These are phyloP conservation scores for Tetramorium parvispinum DNA, from an alignment of 1,140 invertebrate genomes.

Conservation along the genomic window DNA sequence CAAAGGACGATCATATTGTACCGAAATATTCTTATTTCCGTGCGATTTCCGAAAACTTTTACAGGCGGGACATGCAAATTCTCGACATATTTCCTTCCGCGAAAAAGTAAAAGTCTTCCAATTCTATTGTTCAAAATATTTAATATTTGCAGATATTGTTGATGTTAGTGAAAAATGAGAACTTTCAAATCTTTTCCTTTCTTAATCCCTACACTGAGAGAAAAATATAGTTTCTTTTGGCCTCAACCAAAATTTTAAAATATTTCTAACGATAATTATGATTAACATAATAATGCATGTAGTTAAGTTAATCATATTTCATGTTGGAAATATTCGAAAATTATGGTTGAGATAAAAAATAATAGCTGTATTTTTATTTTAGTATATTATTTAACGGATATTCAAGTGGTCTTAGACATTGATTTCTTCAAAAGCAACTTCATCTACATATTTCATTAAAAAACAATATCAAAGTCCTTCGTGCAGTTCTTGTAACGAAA, in stretches of 20 bases:
- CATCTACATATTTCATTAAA: background rate
- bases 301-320: too few relatives aligned
- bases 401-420: background rate
- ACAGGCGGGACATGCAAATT: background rate
- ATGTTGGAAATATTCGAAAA: too few relatives aligned
- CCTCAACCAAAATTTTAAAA: too few relatives aligned
- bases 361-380: too few relatives aligned
- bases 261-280: too few relatives aligned
- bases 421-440: background rate
- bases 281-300: too few relatives aligned
- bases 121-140: background rate
- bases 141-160: background rate
- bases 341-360: too few relatives aligned
- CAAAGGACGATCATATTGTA: background rate
- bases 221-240: too few relatives aligned
- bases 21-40: conserved; percentile 12
- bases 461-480: background rate
- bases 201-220: background rate
- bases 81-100: background rate
- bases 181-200: background rate
- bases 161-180: background rate
- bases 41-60: conserved; percentile 9
- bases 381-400: background rate
- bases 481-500: background rate
- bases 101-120: background rate